Percentiles rank a stretch among this genome's conserved stretches.
These are phyloP conservation scores for Delphinapterus leucas DNA, from an alignment of 2,113 vertebrate species.

Conservation along the genomic window DNA sequence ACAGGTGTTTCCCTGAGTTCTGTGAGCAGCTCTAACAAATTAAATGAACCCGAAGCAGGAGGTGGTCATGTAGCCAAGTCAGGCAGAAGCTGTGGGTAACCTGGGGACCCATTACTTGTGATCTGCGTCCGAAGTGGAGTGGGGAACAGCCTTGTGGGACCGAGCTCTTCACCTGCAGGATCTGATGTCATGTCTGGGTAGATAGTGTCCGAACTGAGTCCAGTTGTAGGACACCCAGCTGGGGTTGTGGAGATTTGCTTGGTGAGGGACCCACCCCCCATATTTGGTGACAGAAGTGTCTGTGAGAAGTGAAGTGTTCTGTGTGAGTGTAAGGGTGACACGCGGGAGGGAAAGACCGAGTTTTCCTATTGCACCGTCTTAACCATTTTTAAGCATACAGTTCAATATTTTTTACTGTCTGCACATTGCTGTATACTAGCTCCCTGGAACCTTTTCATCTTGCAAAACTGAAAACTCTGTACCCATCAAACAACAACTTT, in stretches of 20 bases:
- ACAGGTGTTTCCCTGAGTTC: too few relatives aligned
- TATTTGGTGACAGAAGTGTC: background rate
- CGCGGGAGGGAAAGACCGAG: background rate
- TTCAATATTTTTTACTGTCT: accelerated
- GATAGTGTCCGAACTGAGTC: background rate
- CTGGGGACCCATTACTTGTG: background rate
- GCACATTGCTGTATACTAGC: accelerated
- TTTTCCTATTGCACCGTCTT: background rate
- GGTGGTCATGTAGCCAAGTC: background rate
- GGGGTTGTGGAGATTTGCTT: background rate
- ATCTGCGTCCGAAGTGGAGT: accelerated
- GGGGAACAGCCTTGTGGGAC: background rate
- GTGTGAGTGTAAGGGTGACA: background rate
- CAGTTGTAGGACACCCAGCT: too few relatives aligned
- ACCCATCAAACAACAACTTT: background rate
- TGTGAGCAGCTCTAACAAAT: background rate
- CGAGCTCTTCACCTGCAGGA: background rate
- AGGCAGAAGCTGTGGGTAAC: background rate
- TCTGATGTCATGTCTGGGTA: accelerated
- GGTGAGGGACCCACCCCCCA: background rate
- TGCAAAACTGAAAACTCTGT: background rate
- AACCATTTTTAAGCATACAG: background rate
- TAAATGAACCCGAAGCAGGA: background rate
- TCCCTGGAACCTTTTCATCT: background rate
- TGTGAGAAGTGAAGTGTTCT: background rate